Conservation (phyloP, 2,888 invertebrate species). For the Matsumyia berberina region DNA sequence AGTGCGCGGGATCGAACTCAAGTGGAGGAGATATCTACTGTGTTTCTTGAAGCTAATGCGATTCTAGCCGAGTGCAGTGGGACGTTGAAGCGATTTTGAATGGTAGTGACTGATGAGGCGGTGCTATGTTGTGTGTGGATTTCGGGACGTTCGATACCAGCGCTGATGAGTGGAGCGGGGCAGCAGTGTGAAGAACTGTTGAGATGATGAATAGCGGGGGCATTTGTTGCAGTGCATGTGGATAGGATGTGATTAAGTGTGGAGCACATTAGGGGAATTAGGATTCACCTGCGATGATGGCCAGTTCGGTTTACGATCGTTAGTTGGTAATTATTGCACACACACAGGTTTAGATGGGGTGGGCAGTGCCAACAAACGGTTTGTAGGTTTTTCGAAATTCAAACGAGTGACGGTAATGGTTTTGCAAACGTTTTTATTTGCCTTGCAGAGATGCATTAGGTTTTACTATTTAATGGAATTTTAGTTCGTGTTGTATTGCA, state of each 20-base stretch:
- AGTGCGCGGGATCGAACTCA: conserved; percentile 62
- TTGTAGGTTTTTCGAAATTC: conserved; percentile 67
- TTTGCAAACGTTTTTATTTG: conserved; percentile 58
- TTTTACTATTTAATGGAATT: too few species aligned
- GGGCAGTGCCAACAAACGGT: conserved; percentile 42
- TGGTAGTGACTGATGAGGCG: conserved; percentile 73
- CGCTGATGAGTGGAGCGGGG: conserved; percentile 37
- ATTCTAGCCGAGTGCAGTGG: conserved; percentile 38
- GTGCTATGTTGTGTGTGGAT: conserved; percentile 59
- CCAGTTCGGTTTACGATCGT: conserved; percentile 51
- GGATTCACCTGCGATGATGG: conserved; percentile 74
- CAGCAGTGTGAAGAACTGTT: conserved; percentile 57
- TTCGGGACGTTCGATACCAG: conserved; percentile 30
- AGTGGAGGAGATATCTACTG: conserved; percentile 34
- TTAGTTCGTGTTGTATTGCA: too few species aligned
- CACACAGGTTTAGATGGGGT: conserved; percentile 15
- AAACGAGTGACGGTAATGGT: conserved; percentile 58
- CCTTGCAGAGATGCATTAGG: conserved; percentile 4
- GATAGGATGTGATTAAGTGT: conserved; percentile 75
- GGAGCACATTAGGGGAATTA: conserved; percentile 76
- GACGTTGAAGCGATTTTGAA: conserved; percentile 54
- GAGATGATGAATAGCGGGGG: conserved; percentile 72
- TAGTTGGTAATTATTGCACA: conserved; percentile 68
- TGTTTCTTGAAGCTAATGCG: conserved; percentile 57
- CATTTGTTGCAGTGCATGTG: conserved; percentile 63